A percentile compares a stretch with the other conserved stretches of the same genome.
Evolutionary conservation across 2,113 vertebrate species (phyloP).

Genomic region (Phaethornis superciliosus): DNA sequence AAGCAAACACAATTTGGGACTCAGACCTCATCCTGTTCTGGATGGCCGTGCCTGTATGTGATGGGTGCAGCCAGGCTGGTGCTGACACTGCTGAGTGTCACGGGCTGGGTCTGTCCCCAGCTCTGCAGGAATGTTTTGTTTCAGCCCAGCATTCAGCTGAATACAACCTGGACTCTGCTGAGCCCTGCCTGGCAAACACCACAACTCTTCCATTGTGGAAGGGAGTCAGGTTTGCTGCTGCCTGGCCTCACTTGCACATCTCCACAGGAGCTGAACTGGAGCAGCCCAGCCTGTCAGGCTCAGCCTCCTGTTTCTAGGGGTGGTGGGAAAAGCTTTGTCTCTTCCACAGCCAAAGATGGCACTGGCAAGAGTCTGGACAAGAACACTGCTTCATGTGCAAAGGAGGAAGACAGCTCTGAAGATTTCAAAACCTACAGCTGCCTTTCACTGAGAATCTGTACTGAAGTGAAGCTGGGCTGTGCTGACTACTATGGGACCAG

Average conservation of each 20-base stretch:
- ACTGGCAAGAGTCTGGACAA: background rate
- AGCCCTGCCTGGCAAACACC: background rate
- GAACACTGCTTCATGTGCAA: background rate
- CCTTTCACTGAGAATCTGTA: background rate
- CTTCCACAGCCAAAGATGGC: background rate
- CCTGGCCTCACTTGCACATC: background rate
- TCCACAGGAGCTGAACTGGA: background rate
- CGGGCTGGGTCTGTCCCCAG: accelerated
- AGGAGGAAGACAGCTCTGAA: background rate
- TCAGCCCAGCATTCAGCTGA: background rate
- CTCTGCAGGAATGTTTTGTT: background rate
- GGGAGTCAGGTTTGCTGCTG: background rate
- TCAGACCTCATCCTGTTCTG: background rate
- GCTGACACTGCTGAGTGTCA: background rate
- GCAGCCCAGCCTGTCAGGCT: background rate
- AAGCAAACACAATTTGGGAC: background rate
- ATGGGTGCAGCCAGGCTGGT: background rate
- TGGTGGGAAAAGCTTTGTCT: background rate
- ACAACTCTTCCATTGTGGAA: background rate
- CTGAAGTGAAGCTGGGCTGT: background rate
- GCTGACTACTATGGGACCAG: background rate
- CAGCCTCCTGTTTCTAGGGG: background rate
- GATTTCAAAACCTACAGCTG: background rate
- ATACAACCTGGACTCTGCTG: background rate
- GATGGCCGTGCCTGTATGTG: accelerated